Conservation (phyloP, 2,888 invertebrate genomes). For the Aspidiotus destructor region DNA sequence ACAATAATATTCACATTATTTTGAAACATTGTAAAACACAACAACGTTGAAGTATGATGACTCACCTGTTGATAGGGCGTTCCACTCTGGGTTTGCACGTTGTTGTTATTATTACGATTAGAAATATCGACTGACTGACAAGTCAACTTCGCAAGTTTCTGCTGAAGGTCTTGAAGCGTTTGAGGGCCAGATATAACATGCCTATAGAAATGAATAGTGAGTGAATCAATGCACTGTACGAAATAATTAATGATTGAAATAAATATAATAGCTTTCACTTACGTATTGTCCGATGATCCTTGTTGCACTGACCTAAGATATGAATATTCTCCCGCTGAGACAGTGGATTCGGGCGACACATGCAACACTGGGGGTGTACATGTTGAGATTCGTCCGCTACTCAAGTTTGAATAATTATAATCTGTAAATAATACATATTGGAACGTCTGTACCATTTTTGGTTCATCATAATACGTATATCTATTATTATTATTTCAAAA, state of each 20-base stretch:
- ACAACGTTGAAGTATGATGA: neutral
- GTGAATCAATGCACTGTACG: neutral
- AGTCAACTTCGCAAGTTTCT: slow-evolving; percentile 28
- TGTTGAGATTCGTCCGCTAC: slow-evolving; percentile 15
- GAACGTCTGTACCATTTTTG: no score
- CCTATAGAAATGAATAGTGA: slow-evolving; percentile 8
- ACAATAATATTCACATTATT: no score
- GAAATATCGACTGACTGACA: slow-evolving; percentile 22
- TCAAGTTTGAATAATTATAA: neutral
- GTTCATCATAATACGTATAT: no score
- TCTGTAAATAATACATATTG: no score
- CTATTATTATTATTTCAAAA: no score
- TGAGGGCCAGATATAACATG: slow-evolving; percentile 16
- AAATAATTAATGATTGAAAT: neutral
- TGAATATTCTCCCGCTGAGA: slow-evolving; percentile 9
- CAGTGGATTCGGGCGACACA: slow-evolving; percentile 23
- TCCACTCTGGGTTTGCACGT: slow-evolving; percentile 17
- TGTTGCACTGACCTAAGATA: slow-evolving; percentile 20
- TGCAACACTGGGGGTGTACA: slow-evolving; percentile 16
- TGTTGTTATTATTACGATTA: slow-evolving; percentile 12
- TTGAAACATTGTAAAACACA: no score
- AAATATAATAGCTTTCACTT: neutral
- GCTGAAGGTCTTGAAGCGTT: slow-evolving; percentile 29
- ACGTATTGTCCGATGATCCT: slow-evolving; percentile 16
- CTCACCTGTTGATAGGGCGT: slow-evolving; percentile 19